Evolutionary conservation across 1,140 invertebrate genomes (phyloP).

Genomic region (Coptotermes formosanus): DNA sequence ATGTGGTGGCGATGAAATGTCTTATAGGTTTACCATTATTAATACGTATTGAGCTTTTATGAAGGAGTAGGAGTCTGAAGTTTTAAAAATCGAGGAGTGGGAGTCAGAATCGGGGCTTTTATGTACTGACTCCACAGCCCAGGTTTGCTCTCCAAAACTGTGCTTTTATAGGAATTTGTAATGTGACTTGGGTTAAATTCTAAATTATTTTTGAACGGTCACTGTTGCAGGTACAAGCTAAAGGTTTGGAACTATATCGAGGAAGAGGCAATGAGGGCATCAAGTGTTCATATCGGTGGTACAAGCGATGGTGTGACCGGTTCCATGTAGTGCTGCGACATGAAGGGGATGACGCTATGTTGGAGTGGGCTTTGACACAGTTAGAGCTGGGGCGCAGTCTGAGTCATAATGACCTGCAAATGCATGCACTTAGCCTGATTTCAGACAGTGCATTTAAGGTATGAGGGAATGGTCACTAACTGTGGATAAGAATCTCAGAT

Average conservation of each 20-base stretch:
- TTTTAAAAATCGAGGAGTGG: too few species aligned
- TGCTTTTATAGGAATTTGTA: too few species aligned
- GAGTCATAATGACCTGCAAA: slow-evolving; percentile 36
- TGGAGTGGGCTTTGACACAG: slow-evolving; percentile 38
- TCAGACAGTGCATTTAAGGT: not conserved
- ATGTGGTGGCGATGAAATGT: too few species aligned
- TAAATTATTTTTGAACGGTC: too few species aligned
- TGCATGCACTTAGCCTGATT: slow-evolving; percentile 29
- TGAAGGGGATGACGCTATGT: slow-evolving; percentile 36
- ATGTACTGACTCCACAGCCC: too few species aligned
- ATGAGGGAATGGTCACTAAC: not conserved
- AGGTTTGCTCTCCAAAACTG: too few species aligned
- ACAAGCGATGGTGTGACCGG: slow-evolving; percentile 37
- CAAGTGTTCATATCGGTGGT: slow-evolving; percentile 43
- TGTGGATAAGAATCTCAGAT: too few species aligned
- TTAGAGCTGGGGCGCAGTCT: slow-evolving; percentile 39
- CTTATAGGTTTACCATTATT: too few species aligned
- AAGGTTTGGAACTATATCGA: slow-evolving; percentile 38
- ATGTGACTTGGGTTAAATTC: too few species aligned
- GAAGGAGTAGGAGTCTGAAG: too few species aligned
- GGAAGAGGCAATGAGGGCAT: slow-evolving; percentile 36
- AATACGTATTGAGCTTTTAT: too few species aligned
- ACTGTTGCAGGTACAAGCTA: slow-evolving; percentile 35
- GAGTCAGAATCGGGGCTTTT: too few species aligned
- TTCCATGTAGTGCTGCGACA: slow-evolving; percentile 32